phyloP scores from a whole-genome alignment of 2,888 invertebrate genomes.

The Nineta flava region DNA sequence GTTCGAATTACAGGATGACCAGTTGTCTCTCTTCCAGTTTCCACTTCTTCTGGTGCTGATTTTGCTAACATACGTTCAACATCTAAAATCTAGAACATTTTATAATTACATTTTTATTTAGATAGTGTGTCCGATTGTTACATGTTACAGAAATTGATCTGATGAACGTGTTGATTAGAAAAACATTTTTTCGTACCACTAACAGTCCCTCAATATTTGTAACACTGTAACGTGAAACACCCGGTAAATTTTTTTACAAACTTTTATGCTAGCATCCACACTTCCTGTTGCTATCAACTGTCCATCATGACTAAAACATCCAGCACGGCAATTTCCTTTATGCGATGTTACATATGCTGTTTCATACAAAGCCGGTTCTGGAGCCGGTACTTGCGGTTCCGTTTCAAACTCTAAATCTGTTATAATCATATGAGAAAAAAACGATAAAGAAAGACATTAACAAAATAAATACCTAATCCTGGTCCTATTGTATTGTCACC shows the following conservation, averaged over 20 bases:
- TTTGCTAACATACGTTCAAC: conserved; percentile 99
- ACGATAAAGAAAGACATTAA: neutral
- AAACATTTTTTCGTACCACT: too few relatives aligned
- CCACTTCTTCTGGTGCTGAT: conserved; percentile 82
- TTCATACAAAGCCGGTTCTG: conserved; percentile 94
- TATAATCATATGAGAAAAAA: conserved; percentile 6
- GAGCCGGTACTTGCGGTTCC: conserved; percentile 81
- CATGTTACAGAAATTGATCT: too few relatives aligned
- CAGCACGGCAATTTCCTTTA: conserved; percentile 89
- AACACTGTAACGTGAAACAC: neutral
- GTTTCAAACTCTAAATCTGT: conserved; percentile 91
- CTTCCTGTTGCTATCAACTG: conserved; percentile 96
- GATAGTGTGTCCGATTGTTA: neutral
- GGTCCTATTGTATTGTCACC: conserved; percentile 47
- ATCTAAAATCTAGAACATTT: conserved; percentile 59
- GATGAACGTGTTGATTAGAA: too few relatives aligned
- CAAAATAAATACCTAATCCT: conserved; percentile 32
- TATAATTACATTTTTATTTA: neutral
- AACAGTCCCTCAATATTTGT: neutral
- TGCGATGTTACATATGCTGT: conserved; percentile 98
- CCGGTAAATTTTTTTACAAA: conserved; percentile 17
- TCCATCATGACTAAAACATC: conserved; percentile 90
- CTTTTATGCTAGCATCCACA: conserved; percentile 95
- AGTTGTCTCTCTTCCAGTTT: conserved; percentile 69
- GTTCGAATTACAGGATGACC: conserved; percentile 98